Evolutionary conservation across 2,113 vertebrate species (phyloP).

Genomic region (Cavia aperea): DNA sequence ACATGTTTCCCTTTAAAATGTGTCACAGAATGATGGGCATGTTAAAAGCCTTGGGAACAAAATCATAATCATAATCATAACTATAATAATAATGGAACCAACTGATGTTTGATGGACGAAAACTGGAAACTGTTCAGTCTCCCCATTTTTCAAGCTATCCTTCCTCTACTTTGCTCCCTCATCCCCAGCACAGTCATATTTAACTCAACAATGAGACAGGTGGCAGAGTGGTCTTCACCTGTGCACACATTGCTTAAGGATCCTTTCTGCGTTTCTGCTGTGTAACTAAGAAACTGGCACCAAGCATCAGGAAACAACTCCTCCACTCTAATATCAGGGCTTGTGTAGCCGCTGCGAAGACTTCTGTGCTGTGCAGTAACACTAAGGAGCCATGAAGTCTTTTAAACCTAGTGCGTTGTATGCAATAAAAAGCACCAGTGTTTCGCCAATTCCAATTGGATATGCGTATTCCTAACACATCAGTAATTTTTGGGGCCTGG

Average conservation of each 20-base stretch:
- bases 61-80: neutral
- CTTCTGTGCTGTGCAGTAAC: neutral
- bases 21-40: neutral
- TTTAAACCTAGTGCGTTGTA: neutral
- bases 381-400: too few species aligned
- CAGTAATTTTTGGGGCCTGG: neutral
- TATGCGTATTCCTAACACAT: neutral
- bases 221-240: neutral
- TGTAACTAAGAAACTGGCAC: neutral
- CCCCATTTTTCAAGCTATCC: neutral
- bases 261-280: neutral
- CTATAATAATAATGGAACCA: neutral
- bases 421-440: neutral
- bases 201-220: too few species aligned
- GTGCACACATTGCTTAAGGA: neutral
- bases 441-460: neutral
- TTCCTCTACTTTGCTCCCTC: neutral
- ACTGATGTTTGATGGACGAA: neutral
- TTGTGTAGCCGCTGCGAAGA: too few species aligned
- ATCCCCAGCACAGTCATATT: too few species aligned
- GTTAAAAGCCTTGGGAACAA: neutral
- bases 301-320: neutral
- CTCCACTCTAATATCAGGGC: neutral
- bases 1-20: neutral
- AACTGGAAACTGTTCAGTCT: neutral